Percentiles rank a stretch among this genome's conserved stretches.
Evolutionary conservation across 2,797 vertebrate species (phyloP).

Genomic region (Crenichthys baileyi): DNA sequence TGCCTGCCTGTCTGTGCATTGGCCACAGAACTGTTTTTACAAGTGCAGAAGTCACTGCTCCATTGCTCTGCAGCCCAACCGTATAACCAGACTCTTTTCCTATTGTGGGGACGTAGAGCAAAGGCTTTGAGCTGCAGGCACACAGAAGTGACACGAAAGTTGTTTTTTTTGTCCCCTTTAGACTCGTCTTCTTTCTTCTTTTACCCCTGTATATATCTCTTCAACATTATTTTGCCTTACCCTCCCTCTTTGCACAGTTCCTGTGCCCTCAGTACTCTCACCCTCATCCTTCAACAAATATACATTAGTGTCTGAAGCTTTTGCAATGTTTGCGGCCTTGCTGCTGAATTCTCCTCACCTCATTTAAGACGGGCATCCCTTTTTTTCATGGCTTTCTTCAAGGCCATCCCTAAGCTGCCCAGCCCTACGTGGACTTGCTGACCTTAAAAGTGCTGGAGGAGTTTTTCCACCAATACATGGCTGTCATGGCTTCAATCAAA

Average conservation of each 20-base stretch:
- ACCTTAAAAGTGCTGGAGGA: conserved; percentile 61
- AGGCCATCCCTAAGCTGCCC: conserved; percentile 66
- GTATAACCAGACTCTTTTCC: conserved; percentile 78
- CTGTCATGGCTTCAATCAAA: conserved; percentile 62
- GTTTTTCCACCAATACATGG: conserved; percentile 72
- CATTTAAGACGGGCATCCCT: conserved; percentile 68
- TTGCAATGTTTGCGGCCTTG: conserved; percentile 65
- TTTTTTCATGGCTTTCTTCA: conserved; percentile 67
- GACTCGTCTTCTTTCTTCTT: conserved; percentile 9
- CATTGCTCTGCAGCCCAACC: conserved; percentile 81
- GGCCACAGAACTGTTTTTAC: conserved; percentile 80
- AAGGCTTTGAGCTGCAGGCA: conserved; percentile 61
- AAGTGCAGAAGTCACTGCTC: conserved; percentile 78
- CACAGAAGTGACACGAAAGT: conserved; percentile 35
- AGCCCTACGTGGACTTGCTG: conserved; percentile 49
- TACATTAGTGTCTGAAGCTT: conserved; percentile 67
- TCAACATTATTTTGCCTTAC: conserved; percentile 47
- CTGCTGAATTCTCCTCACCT: conserved; percentile 69
- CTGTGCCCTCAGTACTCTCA: conserved; percentile 18
- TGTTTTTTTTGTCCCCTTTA: conserved; percentile 15
- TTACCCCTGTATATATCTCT: conserved; percentile 28
- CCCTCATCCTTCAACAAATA: conserved; percentile 72
- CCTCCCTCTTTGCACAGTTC: conserved; percentile 51
- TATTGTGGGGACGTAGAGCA: conserved; percentile 70
- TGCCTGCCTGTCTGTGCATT: conserved; percentile 62